Evolutionary conservation across 1,140 invertebrate species (phyloP), one percentile per base, ranked within the genome.

Genomic region (Papilio xuthus): DNA sequence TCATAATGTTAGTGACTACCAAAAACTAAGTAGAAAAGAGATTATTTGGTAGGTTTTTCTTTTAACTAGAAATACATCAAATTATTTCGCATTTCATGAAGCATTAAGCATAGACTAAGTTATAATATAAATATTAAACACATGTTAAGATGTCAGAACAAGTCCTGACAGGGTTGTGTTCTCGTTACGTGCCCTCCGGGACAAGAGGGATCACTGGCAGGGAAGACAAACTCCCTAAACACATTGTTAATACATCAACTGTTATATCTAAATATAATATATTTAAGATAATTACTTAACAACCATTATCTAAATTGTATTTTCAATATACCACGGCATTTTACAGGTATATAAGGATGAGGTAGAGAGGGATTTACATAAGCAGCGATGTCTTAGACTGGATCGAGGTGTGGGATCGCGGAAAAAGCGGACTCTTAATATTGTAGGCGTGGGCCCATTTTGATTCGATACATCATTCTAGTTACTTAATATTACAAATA

Each of bases 121-220:
- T 28, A 63, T 63, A 28, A 15, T 63, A n/a, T 28, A 63, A 28
- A 63, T 63, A 26, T 63, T 63, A 63, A 63, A 26, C 60, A 28
- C 60, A 63, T 15, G 23, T 63, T 28, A 26, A 23, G 60, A 13
- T 63, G 60, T 63, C 26, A 63, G 23, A 63, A 63, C 60, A 63
- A 23, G 23, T 63, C 23, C 60, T 63, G 26, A 63, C 60, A 63
- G 26, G 60, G 26, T 26, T 63, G 60, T 56, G 53, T 63, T 26
- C 23, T 23, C 23, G 60, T 13, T 28, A 63, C 60, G 26, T 28
- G 60, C 26, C 60, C 13, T 10, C 12, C 26, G 26, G 6, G 60
- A 13, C 23, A 26, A 63, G 60, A 10, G 23, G 10, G 23, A 63
- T 26, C 56, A 26, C 23, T 63, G 10, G 53, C 56, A 63, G 23